Base-by-base conservation (phyloP, 2,797 vertebrate genomes). In the Enteromius unitaeniatus region DNA sequence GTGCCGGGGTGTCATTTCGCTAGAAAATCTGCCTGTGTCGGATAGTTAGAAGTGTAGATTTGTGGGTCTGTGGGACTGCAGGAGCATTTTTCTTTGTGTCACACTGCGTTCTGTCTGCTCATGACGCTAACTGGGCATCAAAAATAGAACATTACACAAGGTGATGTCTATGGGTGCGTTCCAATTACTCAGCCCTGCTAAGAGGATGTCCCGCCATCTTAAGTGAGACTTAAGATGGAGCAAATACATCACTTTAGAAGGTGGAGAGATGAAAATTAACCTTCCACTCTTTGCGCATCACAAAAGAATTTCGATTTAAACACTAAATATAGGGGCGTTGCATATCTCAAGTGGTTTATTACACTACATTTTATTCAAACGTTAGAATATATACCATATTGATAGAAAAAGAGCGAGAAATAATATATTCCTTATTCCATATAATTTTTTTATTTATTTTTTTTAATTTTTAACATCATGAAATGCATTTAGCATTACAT, bases 121-220 rank as follows among this genome's bases (percentile, higher is more conserved):
- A 21, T 34, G 45, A 49, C 3, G 28, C 49, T 45, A 34, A 79
- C 28, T 28, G 58, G 53, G 69, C 47, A 28, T 23, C 37, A 28
- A 81, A 73, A 81, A 78, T 79, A 76, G 87, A 84, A n/a, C 80
- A 65, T 55, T 51, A 51, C 51, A 76, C 67, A 58, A 75, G 70
- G 64, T 77, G 47, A 83, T 69, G 62, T 45, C 73, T 55, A 34
- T 51, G 64, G 62, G 31, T 53, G 6, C 2, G 31, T 68, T 79
- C 21, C 78, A 79, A 51, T 64, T 64, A 78, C 55, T 45, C 55
- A 40, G 73, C 58, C 40, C 58, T 47, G 40, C 23, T 26, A 23
- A 45, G 45, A 51, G 62, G 45, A 17, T 79, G 40, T 23, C 17
- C 23, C 19, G 26, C 42, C 58, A 67, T 79, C 60, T 79, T 79